These are phyloP conservation scores for Candidula unifasciata DNA, from an alignment of 2,888 invertebrate species.

Conservation along the genomic window DNA sequence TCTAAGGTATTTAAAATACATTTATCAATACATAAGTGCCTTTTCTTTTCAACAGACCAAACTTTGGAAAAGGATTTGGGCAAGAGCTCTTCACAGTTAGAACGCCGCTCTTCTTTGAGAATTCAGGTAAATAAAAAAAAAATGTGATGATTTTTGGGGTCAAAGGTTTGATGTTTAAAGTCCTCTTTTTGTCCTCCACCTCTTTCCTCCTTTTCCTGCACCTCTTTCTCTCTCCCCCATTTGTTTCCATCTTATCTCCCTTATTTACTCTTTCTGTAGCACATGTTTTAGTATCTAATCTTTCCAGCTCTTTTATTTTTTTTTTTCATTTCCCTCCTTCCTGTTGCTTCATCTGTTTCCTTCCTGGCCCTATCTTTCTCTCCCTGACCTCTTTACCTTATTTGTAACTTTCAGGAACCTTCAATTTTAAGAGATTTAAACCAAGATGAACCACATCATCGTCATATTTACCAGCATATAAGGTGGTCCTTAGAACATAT, in stretches of 20 bases:
- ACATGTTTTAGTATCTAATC: too few species aligned
- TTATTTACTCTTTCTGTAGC: too few species aligned
- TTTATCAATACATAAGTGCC: not conserved
- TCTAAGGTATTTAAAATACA: not conserved
- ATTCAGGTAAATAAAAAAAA: not conserved
- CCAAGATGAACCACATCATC: too few species aligned
- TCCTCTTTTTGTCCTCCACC: not conserved
- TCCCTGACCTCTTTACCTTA: not conserved
- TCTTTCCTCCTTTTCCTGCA: not conserved
- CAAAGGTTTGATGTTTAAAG: not conserved
- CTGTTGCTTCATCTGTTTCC: too few species aligned
- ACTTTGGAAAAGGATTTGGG: not conserved
- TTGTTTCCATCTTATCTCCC: too few species aligned
- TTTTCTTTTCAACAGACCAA: not conserved
- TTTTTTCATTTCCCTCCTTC: too few species aligned
- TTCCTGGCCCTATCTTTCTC: not conserved
- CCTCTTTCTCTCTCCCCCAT: not conserved
- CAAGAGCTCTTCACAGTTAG: not conserved
- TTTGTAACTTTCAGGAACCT: too few species aligned
- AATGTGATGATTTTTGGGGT: not conserved
- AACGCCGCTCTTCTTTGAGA: not conserved
- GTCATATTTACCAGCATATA: too few species aligned
- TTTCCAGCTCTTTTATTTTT: too few species aligned
- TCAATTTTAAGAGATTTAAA: too few species aligned
- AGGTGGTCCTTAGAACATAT: too few species aligned